These are phyloP conservation scores for Lates calcarifer DNA, from an alignment of 2,113 vertebrate species.

Conservation along the genomic window DNA sequence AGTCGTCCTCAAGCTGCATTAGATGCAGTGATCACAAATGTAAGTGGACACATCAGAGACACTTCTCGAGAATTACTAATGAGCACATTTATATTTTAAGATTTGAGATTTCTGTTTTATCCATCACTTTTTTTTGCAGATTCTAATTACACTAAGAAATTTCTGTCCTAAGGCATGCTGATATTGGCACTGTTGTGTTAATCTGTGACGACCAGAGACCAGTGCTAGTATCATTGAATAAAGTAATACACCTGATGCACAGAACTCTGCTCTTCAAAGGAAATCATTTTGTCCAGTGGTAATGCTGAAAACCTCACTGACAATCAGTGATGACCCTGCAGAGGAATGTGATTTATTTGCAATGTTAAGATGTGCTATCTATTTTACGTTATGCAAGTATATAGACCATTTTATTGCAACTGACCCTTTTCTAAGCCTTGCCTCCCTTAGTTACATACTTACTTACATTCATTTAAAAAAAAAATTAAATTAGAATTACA, in stretches of 20 bases:
- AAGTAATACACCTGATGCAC: not conserved
- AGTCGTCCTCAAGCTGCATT: not conserved
- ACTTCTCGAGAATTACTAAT: not conserved
- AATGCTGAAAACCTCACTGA: not conserved
- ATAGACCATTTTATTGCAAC: not conserved
- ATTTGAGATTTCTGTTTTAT: not conserved
- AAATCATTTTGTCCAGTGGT: not conserved
- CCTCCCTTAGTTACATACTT: not conserved
- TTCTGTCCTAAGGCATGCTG: not conserved
- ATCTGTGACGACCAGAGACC: not conserved
- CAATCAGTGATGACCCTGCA: not conserved
- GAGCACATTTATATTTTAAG: constrained; percentile 11
- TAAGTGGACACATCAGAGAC: not conserved
- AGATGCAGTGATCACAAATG: not conserved
- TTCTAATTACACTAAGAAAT: not conserved
- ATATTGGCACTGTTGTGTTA: not conserved
- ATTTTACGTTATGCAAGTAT: not conserved
- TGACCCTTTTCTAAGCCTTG: not conserved
- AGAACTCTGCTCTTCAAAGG: not conserved
- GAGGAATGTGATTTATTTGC: not conserved
- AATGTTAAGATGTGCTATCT: not conserved
- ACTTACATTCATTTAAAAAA: too few relatives aligned
- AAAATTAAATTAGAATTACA: too few relatives aligned
- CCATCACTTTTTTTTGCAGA: not conserved
- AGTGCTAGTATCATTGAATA: not conserved